Conservation (phyloP, 1,140 invertebrate genomes). For the Dreissena rostriformis region DNA sequence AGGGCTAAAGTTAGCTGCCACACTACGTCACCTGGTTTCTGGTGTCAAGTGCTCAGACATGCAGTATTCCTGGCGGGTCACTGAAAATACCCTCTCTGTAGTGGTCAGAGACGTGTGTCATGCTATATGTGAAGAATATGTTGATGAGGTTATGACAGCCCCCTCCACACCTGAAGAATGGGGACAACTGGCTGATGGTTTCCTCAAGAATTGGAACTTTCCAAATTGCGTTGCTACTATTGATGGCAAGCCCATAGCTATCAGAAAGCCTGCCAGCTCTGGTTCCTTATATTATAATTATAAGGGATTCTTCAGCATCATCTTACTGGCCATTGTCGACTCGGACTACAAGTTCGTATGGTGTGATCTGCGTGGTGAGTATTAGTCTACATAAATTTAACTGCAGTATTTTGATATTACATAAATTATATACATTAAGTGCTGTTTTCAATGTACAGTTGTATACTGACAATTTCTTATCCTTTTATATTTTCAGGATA, state of each 20-base stretch:
- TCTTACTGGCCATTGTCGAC: too few species aligned
- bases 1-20: slow-evolving; percentile 1
- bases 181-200: slow-evolving; percentile 62
- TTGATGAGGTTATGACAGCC: slow-evolving; percentile 26
- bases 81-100: slow-evolving; percentile 18
- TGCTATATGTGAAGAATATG: slow-evolving; percentile 32
- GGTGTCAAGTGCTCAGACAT: slow-evolving; percentile 22
- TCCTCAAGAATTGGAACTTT: slow-evolving; percentile 78
- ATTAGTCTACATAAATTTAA: too few species aligned
- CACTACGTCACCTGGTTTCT: slow-evolving; percentile 3
- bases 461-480: too few species aligned
- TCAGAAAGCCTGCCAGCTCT: slow-evolving; percentile 72
- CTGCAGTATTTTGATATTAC: too few species aligned
- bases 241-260: slow-evolving; percentile 80
- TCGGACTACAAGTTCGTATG: too few species aligned
- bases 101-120: slow-evolving; percentile 11
- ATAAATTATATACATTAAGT: too few species aligned
- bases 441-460: too few species aligned
- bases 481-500: too few species aligned
- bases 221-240: slow-evolving; percentile 79
- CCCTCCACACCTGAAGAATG: slow-evolving; percentile 14
- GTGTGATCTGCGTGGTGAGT: too few species aligned
- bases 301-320: slow-evolving; percentile 73
- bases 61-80: slow-evolving; percentile 15
- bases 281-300: slow-evolving; percentile 78